Evolutionary conservation across 1,140 invertebrate genomes (phyloP), one percentile per base, ranked within the genome.

Genomic region (Macrotrachela quadricornifera): DNA sequence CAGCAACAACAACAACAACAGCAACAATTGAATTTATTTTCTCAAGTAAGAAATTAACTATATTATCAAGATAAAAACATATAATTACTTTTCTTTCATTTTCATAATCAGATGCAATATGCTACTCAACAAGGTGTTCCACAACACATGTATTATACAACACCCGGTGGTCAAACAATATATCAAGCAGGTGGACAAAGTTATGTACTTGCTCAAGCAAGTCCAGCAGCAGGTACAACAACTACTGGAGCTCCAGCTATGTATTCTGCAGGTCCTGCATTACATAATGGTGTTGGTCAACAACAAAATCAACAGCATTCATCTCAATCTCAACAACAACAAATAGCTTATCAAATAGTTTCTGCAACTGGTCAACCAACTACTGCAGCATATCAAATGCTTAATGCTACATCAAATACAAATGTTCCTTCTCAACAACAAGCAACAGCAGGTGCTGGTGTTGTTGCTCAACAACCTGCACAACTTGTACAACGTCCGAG

Each of bases 171-270:
- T 30, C 49, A 51, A 44, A 51, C 44, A 41, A 51, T 51, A 38
- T 51, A 51, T 44, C 49, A 51, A 45, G 49, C 49, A 16, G 49
- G 41, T 15, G 41, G 41, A 15, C 49, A 51, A 30, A 30, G 21
- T 30, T 38, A 44, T 18, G 42, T 42, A 42, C 18, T 40, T 18
- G 1, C 10, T 21, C 49, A 50, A 37, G 2, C 49, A 8, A 8
- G 21, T 4, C 2, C 21, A 30, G 8, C 21, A 37, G 2, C 49
- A 8, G 21, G 21, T 4, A 30, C 21, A 30, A 30, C 21, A 4
- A 30, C 21, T 4, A 30, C 21, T 30, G 21, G 21, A 4, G 21
- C 21, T 30, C 21, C 21, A 30, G 21, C 21, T 4, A 30, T 30
- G 8, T 30, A 30, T 30, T 30, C 21, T 30, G 21, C 21, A 30